Conservation (phyloP, 2,113 vertebrate genomes). For the Sprattus sprattus region DNA sequence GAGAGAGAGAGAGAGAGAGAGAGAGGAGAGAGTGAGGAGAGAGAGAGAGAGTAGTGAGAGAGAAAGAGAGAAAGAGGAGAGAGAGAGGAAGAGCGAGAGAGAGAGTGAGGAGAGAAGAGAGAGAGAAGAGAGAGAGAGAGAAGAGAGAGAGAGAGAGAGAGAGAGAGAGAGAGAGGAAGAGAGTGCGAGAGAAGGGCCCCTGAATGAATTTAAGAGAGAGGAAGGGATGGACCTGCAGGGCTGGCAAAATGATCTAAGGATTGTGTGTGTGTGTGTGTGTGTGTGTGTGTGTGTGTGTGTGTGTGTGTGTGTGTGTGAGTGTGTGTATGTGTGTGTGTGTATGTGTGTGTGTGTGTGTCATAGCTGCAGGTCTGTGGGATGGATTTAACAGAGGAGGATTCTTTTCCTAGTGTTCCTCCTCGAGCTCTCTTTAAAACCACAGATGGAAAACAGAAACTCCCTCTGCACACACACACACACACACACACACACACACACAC, state of each 20-base stretch:
- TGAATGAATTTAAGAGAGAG: neutral
- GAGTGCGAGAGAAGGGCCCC: neutral
- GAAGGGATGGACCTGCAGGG: neutral
- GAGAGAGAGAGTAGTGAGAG: too few relatives aligned
- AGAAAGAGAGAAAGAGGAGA: too few relatives aligned
- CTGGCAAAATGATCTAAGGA: slow-evolving; percentile 2
- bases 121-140: too few relatives aligned
- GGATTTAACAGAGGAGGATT: slow-evolving; percentile 57
- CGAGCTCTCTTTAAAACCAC: slow-evolving; percentile 59
- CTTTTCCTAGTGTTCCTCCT: slow-evolving; percentile 40
- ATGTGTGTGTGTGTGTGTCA: slow-evolving; percentile 9
- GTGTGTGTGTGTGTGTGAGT: neutral
- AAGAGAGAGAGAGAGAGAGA: too few relatives aligned
- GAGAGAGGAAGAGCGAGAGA: too few relatives aligned
- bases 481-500: neutral
- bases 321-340: slow-evolving; percentile 4
- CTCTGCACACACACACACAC: neutral
- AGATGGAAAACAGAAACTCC: slow-evolving; percentile 57
- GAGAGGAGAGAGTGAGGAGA: neutral
- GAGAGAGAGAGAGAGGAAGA: neutral
- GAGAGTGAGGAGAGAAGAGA: neutral
- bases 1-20: neutral
- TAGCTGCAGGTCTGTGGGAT: slow-evolving; percentile 41
- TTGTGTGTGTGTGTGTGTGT: neutral
- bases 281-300: slow-evolving; percentile 7